These are phyloP conservation scores for Trinectes maculatus DNA, from an alignment of 2,113 vertebrate genomes.

Conservation along the genomic window DNA sequence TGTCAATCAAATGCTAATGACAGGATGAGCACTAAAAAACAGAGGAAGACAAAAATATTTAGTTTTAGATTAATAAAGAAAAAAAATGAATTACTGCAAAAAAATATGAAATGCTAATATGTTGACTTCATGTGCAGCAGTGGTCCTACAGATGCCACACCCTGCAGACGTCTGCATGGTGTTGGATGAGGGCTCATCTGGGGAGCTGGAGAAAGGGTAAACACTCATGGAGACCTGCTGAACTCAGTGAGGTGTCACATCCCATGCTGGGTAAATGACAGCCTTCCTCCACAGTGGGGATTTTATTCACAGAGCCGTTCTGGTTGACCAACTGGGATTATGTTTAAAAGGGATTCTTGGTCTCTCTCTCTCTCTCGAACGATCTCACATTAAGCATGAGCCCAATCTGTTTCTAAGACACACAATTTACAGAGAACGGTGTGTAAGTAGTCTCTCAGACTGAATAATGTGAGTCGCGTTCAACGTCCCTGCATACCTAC, in stretches of 20 bases:
- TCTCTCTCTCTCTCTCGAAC: conserved; percentile 35
- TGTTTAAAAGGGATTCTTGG: conserved; percentile 47
- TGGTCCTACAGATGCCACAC: background rate
- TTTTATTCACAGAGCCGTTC: conserved; percentile 62
- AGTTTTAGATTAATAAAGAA: conserved; percentile 2
- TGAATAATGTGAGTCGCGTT: conserved; percentile 31
- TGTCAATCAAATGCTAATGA: conserved; percentile 3
- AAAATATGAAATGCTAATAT: conserved; percentile 21
- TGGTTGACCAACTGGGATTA: conserved; percentile 62
- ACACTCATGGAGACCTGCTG: conserved; percentile 62
- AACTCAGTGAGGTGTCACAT: conserved; percentile 65
- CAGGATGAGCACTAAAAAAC: conserved; percentile 24
- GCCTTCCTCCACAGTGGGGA: conserved; percentile 58
- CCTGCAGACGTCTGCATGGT: no score
- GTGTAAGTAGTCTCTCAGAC: conserved; percentile 14
- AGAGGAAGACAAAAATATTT: conserved; percentile 7
- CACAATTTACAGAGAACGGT: conserved; percentile 25
- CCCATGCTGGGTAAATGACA: conserved; percentile 70
- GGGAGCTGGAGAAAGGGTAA: conserved; percentile 60
- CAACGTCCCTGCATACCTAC: conserved; percentile 17
- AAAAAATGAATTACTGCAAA: conserved; percentile 1
- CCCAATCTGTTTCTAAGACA: conserved; percentile 42
- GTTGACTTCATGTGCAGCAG: conserved; percentile 5
- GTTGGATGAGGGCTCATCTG: conserved; percentile 62
- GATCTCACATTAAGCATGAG: conserved; percentile 45